Conservation (phyloP, 2,797 vertebrate genomes). For the Florisuga fusca region DNA sequence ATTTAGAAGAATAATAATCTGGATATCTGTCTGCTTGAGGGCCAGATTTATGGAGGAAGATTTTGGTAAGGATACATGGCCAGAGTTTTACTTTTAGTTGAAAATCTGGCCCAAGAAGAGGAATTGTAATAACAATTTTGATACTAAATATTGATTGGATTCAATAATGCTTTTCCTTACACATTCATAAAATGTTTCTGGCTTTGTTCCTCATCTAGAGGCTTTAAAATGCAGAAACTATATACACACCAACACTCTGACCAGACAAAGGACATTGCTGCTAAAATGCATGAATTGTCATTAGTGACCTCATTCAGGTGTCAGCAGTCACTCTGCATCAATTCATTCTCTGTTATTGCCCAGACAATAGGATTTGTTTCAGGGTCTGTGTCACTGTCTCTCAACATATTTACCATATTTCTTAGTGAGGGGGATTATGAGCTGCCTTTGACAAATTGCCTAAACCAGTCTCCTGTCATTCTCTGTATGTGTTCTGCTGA, state of each 20-base stretch:
- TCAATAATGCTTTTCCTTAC: not conserved
- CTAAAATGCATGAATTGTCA: not conserved
- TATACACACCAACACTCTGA: not conserved
- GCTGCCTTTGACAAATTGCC: conserved; percentile 5
- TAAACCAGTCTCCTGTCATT: not conserved
- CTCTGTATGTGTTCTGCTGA: not conserved
- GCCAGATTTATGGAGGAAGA: not conserved
- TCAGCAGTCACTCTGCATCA: conserved; percentile 25
- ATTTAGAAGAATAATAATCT: not conserved
- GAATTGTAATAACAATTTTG: rapidly evolving
- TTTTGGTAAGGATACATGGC: not conserved
- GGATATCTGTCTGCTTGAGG: rapidly evolving
- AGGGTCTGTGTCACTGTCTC: conserved; percentile 8
- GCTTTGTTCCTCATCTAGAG: not conserved
- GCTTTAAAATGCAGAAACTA: not conserved
- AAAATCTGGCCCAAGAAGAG: not conserved
- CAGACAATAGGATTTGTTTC: not conserved
- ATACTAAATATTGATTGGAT: rapidly evolving
- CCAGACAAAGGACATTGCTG: not conserved
- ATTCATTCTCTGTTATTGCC: not conserved
- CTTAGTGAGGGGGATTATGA: not conserved
- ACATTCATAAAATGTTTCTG: rapidly evolving
- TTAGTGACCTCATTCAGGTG: not conserved
- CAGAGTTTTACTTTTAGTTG: not conserved
- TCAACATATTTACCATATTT: not conserved